Conservation (phyloP, 1,140 invertebrate genomes). For the Tribolium madens region DNA sequence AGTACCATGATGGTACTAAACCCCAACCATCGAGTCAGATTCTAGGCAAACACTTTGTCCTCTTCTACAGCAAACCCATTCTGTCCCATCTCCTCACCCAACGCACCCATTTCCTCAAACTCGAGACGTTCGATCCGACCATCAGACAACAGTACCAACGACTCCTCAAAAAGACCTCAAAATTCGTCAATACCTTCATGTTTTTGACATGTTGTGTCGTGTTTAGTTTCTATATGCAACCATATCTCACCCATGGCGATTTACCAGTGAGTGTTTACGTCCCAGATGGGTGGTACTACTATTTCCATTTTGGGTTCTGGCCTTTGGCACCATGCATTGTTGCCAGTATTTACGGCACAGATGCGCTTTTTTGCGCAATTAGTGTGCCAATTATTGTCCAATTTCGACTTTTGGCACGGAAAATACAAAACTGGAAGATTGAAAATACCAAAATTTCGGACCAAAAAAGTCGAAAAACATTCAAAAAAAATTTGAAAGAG, state of each 20-base stretch:
- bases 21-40: not conserved
- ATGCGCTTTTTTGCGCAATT: slow-evolving; percentile 10
- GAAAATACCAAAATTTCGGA: not conserved
- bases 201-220: slow-evolving; percentile 6
- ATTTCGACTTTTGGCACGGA: slow-evolving; percentile 1
- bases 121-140: not conserved
- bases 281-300: slow-evolving; percentile 21
- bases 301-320: slow-evolving; percentile 16
- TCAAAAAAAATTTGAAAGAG: not conserved
- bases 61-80: slow-evolving; percentile 1
- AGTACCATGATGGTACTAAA: not conserved
- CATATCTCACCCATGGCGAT: slow-evolving; percentile 1
- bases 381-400: slow-evolving; percentile 2
- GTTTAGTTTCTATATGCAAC: slow-evolving; percentile 5
- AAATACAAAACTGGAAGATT: not conserved
- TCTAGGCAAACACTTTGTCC: not conserved
- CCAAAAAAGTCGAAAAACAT: not conserved
- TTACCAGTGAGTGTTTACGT: slow-evolving; percentile 9
- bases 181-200: slow-evolving; percentile 10
- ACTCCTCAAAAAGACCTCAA: not conserved
- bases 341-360: slow-evolving; percentile 11
- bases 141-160: not conserved
- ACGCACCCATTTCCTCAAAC: not conserved
- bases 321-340: slow-evolving; percentile 17
- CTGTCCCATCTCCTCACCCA: not conserved